phyloP scores from a whole-genome alignment of 2,113 vertebrate species.

The Sinocyclocheilus rhinocerous region DNA sequence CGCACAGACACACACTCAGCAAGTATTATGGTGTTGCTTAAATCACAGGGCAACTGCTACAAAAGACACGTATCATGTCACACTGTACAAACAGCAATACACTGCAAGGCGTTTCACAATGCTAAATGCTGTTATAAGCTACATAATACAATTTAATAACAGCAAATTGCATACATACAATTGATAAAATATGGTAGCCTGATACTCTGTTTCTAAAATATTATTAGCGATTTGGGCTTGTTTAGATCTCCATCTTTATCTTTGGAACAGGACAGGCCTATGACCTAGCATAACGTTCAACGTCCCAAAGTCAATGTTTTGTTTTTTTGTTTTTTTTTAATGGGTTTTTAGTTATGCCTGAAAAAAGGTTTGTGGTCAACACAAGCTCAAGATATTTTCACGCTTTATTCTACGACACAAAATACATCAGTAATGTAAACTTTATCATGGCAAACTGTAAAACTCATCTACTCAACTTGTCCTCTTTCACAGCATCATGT shows the following conservation, averaged over 20 bases:
- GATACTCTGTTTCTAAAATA: background rate
- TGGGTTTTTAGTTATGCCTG: background rate
- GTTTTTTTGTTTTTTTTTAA: background rate
- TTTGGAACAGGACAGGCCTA: too few relatives aligned
- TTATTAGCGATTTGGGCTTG: background rate
- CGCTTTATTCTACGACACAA: too few relatives aligned
- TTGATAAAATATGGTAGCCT: background rate
- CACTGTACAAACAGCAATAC: slow-evolving; percentile 26
- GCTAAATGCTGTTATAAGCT: background rate
- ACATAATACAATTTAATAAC: background rate
- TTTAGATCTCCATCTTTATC: background rate
- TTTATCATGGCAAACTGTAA: too few relatives aligned
- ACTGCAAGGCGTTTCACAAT: background rate
- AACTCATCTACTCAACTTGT: too few relatives aligned
- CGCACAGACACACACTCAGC: slow-evolving; percentile 56
- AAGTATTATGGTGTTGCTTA: slow-evolving; percentile 20
- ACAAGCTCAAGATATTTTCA: too few relatives aligned
- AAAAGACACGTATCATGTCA: slow-evolving; percentile 22
- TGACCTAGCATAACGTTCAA: background rate
- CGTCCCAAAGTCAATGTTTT: background rate
- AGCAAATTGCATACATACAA: background rate
- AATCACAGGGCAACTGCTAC: slow-evolving; percentile 66
- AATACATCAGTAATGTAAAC: too few relatives aligned
- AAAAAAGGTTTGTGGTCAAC: background rate
- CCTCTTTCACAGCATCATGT: too few relatives aligned